These are phyloP conservation scores for Agrotis clavis DNA, from an alignment of 2,888 invertebrate genomes.

Conservation along the genomic window DNA sequence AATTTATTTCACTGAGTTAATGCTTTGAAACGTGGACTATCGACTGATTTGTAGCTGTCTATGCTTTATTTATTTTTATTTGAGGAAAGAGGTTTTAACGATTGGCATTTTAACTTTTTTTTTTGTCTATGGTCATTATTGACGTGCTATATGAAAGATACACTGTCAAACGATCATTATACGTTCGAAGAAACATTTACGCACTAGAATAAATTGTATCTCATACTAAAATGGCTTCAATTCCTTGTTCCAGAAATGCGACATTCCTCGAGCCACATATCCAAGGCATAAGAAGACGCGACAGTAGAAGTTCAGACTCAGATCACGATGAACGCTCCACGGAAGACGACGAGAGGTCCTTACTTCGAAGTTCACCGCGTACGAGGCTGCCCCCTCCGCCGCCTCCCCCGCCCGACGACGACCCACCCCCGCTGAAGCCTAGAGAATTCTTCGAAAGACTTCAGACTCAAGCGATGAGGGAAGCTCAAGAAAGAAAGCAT, in stretches of 20 bases:
- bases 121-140: no score
- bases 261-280: conserved; percentile 94
- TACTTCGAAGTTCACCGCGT: conserved; percentile 86
- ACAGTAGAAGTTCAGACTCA: conserved; percentile 88
- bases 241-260: conserved; percentile 93
- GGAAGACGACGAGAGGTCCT: conserved; percentile 87
- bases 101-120: not conserved
- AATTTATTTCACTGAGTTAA: conserved; percentile 56
- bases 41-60: conserved; percentile 22
- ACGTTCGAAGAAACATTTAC: no score
- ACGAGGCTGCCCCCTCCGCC: conserved; percentile 86
- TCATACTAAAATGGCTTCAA: not conserved
- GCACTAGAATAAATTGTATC: not conserved
- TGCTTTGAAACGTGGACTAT: conserved; percentile 36
- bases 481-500: conserved; percentile 82
- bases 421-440: conserved; percentile 90
- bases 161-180: not conserved
- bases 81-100: not conserved
- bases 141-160: no score
- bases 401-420: conserved; percentile 87
- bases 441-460: conserved; percentile 90
- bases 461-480: conserved; percentile 88
- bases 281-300: conserved; percentile 91
- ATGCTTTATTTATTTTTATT: conserved; percentile 20
- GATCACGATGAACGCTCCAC: conserved; percentile 89